Evolutionary conservation across 2,888 invertebrate genomes (phyloP), one percentile per base, ranked within the genome.

Genomic region (Eudemis profundana): DNA sequence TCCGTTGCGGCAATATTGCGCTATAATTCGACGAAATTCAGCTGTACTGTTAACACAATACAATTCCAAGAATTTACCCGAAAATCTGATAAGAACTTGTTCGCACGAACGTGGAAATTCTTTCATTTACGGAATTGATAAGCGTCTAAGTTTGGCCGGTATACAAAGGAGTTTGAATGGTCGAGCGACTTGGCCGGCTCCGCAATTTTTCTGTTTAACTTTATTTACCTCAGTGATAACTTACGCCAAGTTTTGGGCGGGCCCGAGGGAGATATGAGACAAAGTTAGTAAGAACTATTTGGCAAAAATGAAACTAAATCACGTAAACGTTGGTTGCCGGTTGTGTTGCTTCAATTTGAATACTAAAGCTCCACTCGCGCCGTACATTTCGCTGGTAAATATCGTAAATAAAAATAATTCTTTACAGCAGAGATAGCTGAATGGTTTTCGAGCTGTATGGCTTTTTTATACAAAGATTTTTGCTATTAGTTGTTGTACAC

Each of bases 181-280:
- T 44, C 49, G 74, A 80, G 72, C 49, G 74, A 80, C 72, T 73
- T 68, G 70, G 73, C 63, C 50, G 75, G 73, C 71, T 66, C 69
- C 76, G 76, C 75, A 77, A 75, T 79, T 81, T 81, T 81, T 76
- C 78, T 77, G 69, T 66, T 63, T 78, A 82, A 83, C 81, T 82
- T 76, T 83, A 83, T 84, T 84, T 85, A 84, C 84, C 82, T 85
- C 78, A 79, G 82, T 83, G 81, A 84, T 83, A 85, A 84, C 84
- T 84, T 81, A 64, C 70, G 59, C 67, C 29, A 68, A 82, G 81
- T 84, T 85, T 81, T 73, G 71, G 73, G 73, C 68, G 71, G 74
- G 70, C 74, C 67, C 69, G 71, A 70, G 77, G 74, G 72, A 71
- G 70, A 71, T 71, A 69, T 70, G 65, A 67, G 73, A 61, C 64